phyloP scores from a whole-genome alignment of 2,113 vertebrate species.

The Penelope pileata region DNA sequence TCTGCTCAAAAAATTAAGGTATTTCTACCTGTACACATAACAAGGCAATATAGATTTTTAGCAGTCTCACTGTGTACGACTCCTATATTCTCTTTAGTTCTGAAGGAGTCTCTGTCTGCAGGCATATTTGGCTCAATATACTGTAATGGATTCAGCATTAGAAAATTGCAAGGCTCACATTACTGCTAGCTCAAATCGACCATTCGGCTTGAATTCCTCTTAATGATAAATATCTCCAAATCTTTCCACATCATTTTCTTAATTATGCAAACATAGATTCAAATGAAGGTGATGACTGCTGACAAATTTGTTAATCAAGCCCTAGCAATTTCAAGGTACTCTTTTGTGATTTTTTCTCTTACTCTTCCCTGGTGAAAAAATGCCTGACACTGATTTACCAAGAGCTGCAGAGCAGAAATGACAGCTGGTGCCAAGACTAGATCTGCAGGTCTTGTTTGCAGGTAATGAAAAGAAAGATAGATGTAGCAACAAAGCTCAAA shows the following conservation, averaged over 20 bases:
- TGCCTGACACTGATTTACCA: background rate
- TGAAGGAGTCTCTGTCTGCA: background rate
- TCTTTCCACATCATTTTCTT: background rate
- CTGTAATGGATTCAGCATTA: background rate
- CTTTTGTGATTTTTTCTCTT: background rate
- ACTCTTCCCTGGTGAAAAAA: background rate
- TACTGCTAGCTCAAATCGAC: background rate
- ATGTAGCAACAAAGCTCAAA: background rate
- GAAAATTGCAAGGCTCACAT: background rate
- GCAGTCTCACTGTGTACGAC: background rate
- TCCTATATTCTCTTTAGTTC: background rate
- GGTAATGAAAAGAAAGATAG: background rate
- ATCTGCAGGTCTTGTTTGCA: background rate
- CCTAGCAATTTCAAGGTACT: background rate
- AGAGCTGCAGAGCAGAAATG: background rate
- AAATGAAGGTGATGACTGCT: background rate
- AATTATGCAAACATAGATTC: background rate
- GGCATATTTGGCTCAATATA: background rate
- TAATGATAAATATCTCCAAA: background rate
- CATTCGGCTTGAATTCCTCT: conserved; percentile 1
- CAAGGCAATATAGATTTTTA: background rate
- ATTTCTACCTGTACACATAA: background rate
- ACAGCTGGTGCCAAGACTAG: background rate
- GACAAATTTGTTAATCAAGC: background rate
- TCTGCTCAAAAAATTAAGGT: background rate